Percentiles rank a stretch among this genome's conserved stretches.
Evolutionary conservation across 2,113 vertebrate genomes (phyloP).

Genomic region (Trinectes maculatus): DNA sequence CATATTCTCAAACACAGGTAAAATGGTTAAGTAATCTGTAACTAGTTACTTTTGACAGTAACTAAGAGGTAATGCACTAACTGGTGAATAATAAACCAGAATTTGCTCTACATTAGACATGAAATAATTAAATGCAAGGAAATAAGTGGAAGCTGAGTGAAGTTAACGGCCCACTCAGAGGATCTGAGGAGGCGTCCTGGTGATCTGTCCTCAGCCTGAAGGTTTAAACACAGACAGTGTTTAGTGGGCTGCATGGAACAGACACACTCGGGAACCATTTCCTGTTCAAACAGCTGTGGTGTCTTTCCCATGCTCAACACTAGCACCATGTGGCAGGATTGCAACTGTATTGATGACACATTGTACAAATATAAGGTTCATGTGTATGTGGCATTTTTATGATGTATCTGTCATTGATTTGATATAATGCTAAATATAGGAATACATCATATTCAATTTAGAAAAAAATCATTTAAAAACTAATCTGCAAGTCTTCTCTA

Average conservation of each 20-base stretch:
- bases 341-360: background rate
- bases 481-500: too few relatives aligned
- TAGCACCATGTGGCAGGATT: slow-evolving; percentile 19
- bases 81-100: slow-evolving; percentile 5
- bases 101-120: background rate
- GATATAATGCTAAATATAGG: too few relatives aligned
- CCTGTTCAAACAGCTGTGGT: slow-evolving; percentile 55
- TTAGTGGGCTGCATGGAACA: slow-evolving; percentile 35
- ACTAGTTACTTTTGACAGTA: too few relatives aligned
- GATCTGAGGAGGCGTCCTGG: slow-evolving; percentile 39
- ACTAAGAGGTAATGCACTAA: too few relatives aligned
- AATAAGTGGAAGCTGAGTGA: slow-evolving; percentile 28
- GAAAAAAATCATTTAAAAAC: too few relatives aligned
- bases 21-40: too few relatives aligned
- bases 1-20: too few relatives aligned
- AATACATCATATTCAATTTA: too few relatives aligned
- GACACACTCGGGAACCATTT: slow-evolving; percentile 53
- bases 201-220: slow-evolving; percentile 50
- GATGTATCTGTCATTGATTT: too few relatives aligned
- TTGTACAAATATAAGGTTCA: background rate
- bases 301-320: slow-evolving; percentile 21
- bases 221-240: slow-evolving; percentile 42
- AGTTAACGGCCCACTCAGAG: slow-evolving; percentile 25
- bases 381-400: background rate
- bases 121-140: slow-evolving; percentile 21